phyloP scores from a whole-genome alignment of 2,113 vertebrate species.

The Lontra canadensis region DNA sequence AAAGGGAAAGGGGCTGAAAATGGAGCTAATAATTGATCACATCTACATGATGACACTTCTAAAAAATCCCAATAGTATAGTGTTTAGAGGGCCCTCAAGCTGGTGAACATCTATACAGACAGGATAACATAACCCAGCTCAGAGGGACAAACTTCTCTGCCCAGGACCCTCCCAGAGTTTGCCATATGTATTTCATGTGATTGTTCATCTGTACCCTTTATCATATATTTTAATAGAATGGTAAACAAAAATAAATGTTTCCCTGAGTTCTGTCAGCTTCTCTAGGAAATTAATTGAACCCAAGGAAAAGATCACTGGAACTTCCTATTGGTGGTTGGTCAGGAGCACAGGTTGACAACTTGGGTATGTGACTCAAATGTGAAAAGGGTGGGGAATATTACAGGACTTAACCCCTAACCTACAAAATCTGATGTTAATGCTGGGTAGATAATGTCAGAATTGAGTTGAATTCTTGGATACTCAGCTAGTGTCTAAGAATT shows the following conservation, averaged over 20 bases:
- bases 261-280: not conserved
- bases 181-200: not conserved
- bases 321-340: not conserved
- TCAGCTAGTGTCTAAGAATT: not conserved
- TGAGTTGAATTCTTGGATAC: not conserved
- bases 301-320: not conserved
- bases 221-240: not conserved
- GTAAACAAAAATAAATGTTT: not conserved
- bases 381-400: not conserved
- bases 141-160: too few relatives aligned
- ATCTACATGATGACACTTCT: not conserved
- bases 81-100: not conserved
- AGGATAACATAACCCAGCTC: not conserved
- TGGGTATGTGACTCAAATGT: not conserved
- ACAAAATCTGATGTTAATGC: not conserved
- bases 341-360: not conserved
- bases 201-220: not conserved
- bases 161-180: not conserved
- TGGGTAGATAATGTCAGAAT: not conserved
- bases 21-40: not conserved
- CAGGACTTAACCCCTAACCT: not conserved
- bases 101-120: not conserved
- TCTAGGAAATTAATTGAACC: not conserved
- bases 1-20: not conserved
- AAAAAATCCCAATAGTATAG: not conserved